Percentiles rank a stretch among this genome's conserved stretches.
Evolutionary conservation across 2,888 invertebrate genomes (phyloP).

Genomic region (Hypselothyrea guttata): DNA sequence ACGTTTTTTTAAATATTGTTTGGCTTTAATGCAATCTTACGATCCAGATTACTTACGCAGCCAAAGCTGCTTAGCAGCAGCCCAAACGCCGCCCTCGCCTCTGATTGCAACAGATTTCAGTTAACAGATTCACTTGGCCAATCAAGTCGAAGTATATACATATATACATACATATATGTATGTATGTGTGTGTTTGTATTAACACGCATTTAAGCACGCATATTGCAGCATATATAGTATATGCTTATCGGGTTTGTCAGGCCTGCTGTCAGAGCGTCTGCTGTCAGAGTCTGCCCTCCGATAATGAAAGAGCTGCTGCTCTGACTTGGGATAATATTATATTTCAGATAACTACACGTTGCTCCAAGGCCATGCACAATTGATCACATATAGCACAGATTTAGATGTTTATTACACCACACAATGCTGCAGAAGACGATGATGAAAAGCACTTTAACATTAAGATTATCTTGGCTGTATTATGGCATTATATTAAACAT

Average conservation of each 20-base stretch:
- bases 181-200: conserved; percentile 11
- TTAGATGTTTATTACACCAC: background rate
- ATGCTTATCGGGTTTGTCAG: conserved; percentile 35
- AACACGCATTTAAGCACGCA: too few species aligned
- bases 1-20: conserved; percentile 60
- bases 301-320: conserved; percentile 57
- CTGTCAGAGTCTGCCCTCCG: conserved; percentile 23
- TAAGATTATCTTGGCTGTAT: too few species aligned
- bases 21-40: conserved; percentile 59
- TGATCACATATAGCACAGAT: background rate
- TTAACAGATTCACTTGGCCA: conserved; percentile 18
- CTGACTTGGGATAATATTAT: conserved; percentile 22
- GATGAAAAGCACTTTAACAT: too few species aligned
- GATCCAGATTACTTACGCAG: conserved; percentile 47
- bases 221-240: too few species aligned
- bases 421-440: too few species aligned
- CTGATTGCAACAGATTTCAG: conserved; percentile 61
- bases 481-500: too few species aligned
- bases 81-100: background rate
- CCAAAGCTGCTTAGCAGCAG: conserved; percentile 35
- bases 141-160: conserved; percentile 39
- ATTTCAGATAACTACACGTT: conserved; percentile 7
- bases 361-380: conserved; percentile 13
- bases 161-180: too few species aligned
- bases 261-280: conserved; percentile 15